These are phyloP conservation scores for Potorous gilbertii DNA, from an alignment of 2,797 vertebrate species.

Conservation along the genomic window DNA sequence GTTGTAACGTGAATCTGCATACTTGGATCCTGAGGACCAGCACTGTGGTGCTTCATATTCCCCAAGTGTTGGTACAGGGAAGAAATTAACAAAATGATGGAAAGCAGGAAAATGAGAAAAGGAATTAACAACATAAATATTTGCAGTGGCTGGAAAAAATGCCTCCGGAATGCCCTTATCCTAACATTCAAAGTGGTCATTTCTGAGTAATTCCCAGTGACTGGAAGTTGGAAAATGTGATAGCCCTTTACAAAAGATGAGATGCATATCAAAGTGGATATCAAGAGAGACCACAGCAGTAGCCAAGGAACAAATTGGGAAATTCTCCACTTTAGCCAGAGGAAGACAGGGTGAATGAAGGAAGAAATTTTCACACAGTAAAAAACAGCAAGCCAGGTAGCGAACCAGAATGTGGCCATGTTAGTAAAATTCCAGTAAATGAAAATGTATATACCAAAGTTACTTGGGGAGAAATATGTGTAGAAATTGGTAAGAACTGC, in stretches of 20 bases:
- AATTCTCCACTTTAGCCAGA: slow-evolving; percentile 76
- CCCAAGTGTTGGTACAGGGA: background rate
- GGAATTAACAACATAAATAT: background rate
- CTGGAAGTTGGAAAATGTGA: accelerated
- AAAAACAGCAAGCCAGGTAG: slow-evolving; percentile 67
- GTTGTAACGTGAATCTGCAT: background rate
- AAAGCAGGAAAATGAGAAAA: slow-evolving; percentile 47
- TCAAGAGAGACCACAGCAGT: slow-evolving; percentile 54
- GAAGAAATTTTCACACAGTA: slow-evolving; percentile 75
- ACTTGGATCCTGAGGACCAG: background rate
- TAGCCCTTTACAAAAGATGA: background rate
- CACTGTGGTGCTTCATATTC: background rate
- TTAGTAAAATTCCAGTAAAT: slow-evolving; percentile 70
- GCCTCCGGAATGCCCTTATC: accelerated
- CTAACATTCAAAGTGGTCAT: background rate
- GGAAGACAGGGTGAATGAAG: slow-evolving; percentile 62
- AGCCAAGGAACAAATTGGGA: slow-evolving; percentile 56
- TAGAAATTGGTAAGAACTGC: background rate
- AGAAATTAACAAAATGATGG: background rate
- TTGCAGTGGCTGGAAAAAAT: background rate
- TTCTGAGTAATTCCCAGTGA: background rate
- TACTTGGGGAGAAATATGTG: background rate
- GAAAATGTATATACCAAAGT: background rate
- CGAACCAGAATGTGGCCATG: slow-evolving; percentile 68
- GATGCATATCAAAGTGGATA: slow-evolving; percentile 34